A percentile compares a stretch with the other conserved stretches of the same genome.
Conservation (phyloP, 35 echinoderm and acorn worm species). For the Patiria miniata region DNA sequence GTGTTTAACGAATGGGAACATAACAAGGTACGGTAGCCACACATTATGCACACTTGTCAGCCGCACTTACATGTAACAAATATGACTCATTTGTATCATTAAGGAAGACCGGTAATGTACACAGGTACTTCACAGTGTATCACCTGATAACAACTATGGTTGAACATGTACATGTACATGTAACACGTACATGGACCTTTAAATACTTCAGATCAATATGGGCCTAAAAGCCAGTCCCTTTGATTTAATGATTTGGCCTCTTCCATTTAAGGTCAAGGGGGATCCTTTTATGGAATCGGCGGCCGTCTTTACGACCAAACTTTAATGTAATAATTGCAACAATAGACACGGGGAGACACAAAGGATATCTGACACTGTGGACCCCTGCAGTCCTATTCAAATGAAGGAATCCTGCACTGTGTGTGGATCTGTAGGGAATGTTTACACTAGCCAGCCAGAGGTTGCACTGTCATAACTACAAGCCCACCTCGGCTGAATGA, state of each 20-base stretch:
- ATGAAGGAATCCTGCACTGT: background rate
- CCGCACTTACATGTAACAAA: no score
- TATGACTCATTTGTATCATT: no score
- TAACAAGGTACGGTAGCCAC: no score
- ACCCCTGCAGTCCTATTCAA: background rate
- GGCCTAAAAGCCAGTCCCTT: background rate
- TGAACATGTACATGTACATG: no score
- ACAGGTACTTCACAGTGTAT: no score
- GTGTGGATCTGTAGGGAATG: background rate
- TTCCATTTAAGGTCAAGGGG: background rate
- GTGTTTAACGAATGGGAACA: no score
- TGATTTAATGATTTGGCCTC: slow-evolving; percentile 26
- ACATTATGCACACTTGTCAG: no score
- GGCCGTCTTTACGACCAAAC: background rate
- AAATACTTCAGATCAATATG: background rate
- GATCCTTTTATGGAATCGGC: background rate
- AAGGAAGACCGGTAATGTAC: no score
- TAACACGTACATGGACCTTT: no score
- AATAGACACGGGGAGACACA: background rate
- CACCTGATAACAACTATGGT: no score
- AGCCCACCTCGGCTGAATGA: background rate
- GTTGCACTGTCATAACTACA: background rate
- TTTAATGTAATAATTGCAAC: slow-evolving; percentile 8
- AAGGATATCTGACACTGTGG: background rate
- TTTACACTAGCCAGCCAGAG: background rate